Evolutionary conservation across 2,888 invertebrate genomes (phyloP).

Genomic region (Ganaspis brasiliensis): DNA sequence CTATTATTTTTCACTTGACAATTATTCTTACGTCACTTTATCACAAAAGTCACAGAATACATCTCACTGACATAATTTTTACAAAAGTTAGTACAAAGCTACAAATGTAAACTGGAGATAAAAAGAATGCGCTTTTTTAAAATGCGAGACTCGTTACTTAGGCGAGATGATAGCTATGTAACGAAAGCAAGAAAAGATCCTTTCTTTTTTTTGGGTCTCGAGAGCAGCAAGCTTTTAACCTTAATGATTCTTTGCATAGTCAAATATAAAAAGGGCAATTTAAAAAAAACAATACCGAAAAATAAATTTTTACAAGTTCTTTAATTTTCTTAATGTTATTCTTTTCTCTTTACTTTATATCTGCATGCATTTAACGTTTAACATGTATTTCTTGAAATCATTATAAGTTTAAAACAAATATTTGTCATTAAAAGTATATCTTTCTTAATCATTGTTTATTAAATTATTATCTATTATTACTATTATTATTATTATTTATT

Average conservation of each 20-base stretch:
- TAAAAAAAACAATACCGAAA: slow-evolving; percentile 56
- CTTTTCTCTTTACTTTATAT: background rate
- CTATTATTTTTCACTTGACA: background rate
- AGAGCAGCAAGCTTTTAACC: slow-evolving; percentile 66
- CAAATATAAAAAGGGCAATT: slow-evolving; percentile 61
- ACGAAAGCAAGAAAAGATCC: slow-evolving; percentile 22
- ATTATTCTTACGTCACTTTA: background rate
- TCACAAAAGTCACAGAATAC: background rate
- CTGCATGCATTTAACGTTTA: too few species aligned
- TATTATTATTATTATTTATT: too few species aligned
- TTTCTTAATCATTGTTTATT: too few species aligned
- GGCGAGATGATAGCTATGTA: slow-evolving; percentile 5
- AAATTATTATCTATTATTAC: too few species aligned
- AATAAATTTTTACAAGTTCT: too few species aligned
- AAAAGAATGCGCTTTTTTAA: slow-evolving; percentile 4
- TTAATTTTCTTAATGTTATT: background rate
- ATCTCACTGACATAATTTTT: slow-evolving; percentile 5
- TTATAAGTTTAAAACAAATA: too few species aligned
- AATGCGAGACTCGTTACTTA: slow-evolving; percentile 31
- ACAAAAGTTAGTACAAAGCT: background rate
- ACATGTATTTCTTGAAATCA: too few species aligned
- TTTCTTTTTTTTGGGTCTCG: slow-evolving; percentile 13
- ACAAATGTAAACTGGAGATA: background rate
- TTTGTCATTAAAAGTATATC: too few species aligned
- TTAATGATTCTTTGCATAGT: slow-evolving; percentile 69